A percentile compares a stretch with the other conserved stretches of the same genome.
Conservation (phyloP, 2,113 vertebrate genomes). For the Bungarus multicinctus region DNA sequence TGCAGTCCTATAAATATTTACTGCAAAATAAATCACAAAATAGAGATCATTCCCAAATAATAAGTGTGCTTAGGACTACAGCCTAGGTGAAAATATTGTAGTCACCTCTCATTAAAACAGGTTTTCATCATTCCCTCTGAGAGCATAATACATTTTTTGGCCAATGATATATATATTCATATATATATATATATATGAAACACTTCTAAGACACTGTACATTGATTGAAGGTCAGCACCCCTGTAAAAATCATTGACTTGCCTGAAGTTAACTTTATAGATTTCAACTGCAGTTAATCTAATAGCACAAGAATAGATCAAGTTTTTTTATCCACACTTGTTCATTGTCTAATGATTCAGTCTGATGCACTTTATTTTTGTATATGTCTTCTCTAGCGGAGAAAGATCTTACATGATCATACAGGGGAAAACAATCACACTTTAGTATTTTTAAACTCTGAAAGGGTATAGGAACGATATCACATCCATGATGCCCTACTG, state of each 20-base stretch:
- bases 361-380: constrained; percentile 14
- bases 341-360: constrained; percentile 2
- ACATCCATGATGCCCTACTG: not conserved
- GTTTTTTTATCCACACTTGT: not conserved
- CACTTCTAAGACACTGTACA: constrained; percentile 20
- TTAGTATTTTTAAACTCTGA: constrained; percentile 14
- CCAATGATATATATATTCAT: constrained; percentile 20
- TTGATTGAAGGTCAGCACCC: constrained; percentile 17
- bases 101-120: constrained; percentile 7
- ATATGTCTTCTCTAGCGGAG: not conserved
- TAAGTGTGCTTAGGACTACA: not conserved
- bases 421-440: not conserved
- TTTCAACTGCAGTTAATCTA: constrained; percentile 30
- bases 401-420: not conserved
- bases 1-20: not conserved
- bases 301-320: not conserved
- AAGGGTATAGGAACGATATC: not conserved
- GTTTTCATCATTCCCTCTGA: constrained; percentile 10
- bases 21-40: not conserved
- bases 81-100: constrained; percentile 8
- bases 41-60: not conserved
- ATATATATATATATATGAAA: no score
- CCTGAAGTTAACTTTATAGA: constrained; percentile 14
- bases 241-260: constrained; percentile 13
- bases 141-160: constrained; percentile 9